These are phyloP conservation scores for Tetheella fluctuosa DNA, from an alignment of 2,888 invertebrate species.

Conservation along the genomic window DNA sequence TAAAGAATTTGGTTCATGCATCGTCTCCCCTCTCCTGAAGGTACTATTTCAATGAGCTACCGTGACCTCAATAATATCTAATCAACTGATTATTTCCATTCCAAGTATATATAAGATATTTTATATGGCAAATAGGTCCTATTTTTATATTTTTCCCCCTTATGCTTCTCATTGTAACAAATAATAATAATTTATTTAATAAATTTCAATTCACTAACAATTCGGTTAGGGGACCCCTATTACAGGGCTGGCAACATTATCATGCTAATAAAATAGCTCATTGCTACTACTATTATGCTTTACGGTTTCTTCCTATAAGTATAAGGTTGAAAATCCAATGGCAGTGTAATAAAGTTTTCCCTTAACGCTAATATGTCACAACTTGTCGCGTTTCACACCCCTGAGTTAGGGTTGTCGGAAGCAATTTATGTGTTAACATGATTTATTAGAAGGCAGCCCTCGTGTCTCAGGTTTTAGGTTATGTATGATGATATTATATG, in stretches of 20 bases:
- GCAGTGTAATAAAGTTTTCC: constrained; percentile 25
- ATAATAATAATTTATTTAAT: constrained; percentile 79
- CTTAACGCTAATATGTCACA: constrained; percentile 61
- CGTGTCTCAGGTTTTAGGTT: constrained; percentile 39
- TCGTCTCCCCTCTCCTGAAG: too few species aligned
- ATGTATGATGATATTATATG: constrained; percentile 31
- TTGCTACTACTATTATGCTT: constrained; percentile 24
- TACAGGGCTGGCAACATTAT: constrained; percentile 65
- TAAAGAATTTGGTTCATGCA: too few species aligned
- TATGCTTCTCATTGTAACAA: constrained; percentile 31
- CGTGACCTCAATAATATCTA: too few species aligned
- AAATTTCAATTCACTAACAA: constrained; percentile 77
- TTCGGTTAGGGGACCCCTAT: constrained; percentile 66
- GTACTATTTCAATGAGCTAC: too few species aligned
- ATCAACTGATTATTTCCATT: too few species aligned
- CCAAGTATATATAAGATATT: too few species aligned
- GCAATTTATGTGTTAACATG: constrained; percentile 82
- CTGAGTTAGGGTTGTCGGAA: constrained; percentile 64
- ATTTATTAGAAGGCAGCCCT: constrained; percentile 68
- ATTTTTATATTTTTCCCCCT: constrained; percentile 3
- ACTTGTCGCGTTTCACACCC: constrained; percentile 63
- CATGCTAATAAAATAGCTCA: constrained; percentile 67
- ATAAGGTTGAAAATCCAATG: constrained; percentile 31
- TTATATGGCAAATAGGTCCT: background rate
- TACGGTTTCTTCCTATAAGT: constrained; percentile 15